Evolutionary conservation across 2,888 invertebrate genomes (phyloP).

Genomic region (Nomada lathburiana): DNA sequence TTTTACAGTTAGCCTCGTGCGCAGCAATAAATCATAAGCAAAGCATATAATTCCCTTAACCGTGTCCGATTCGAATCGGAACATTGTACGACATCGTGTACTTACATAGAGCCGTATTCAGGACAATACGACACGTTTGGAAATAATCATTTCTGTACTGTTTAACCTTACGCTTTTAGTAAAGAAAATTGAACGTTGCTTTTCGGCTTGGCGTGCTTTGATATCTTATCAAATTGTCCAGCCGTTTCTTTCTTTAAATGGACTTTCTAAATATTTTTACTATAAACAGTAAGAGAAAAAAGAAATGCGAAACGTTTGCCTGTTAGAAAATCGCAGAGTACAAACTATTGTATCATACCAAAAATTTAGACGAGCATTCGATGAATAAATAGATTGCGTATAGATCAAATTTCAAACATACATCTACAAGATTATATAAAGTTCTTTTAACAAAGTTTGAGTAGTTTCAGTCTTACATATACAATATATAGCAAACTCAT

Average conservation of each 20-base stretch:
- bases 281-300: not conserved
- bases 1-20: slow-evolving; percentile 32
- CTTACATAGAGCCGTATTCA: slow-evolving; percentile 1
- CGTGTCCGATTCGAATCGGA: not conserved
- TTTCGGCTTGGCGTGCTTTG: slow-evolving; percentile 61
- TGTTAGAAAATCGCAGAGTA: not conserved
- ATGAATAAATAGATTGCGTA: too few relatives aligned
- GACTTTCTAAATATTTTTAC: slow-evolving; percentile 11
- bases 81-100: slow-evolving; percentile 8
- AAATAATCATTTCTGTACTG: slow-evolving; percentile 25
- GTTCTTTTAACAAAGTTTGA: not conserved
- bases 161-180: slow-evolving; percentile 60
- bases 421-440: too few relatives aligned
- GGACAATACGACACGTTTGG: not conserved
- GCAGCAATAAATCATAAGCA: slow-evolving; percentile 1
- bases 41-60: slow-evolving; percentile 16
- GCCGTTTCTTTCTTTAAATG: slow-evolving; percentile 9
- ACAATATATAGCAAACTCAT: not conserved
- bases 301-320: slow-evolving; percentile 2
- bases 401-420: not conserved
- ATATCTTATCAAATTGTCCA: slow-evolving; percentile 31
- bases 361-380: too few relatives aligned
- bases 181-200: slow-evolving; percentile 51
- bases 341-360: too few relatives aligned
- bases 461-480: slow-evolving; percentile 22